phyloP scores from a whole-genome alignment of 2,888 invertebrate species.

The Hypsopygia costalis region DNA sequence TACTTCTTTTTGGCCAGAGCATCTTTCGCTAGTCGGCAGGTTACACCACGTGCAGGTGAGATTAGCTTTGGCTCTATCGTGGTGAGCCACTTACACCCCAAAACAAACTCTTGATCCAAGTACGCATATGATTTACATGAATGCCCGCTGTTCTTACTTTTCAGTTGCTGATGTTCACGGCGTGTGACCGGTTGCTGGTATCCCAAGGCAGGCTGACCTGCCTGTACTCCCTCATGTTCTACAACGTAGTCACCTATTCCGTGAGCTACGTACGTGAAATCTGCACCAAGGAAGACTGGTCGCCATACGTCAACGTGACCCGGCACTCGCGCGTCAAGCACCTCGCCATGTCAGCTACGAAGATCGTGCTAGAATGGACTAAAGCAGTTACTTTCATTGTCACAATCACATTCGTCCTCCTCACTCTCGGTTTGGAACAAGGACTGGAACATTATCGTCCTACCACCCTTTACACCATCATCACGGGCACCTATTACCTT shows the following conservation, averaged over 20 bases:
- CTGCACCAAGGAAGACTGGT: slow-evolving; percentile 88
- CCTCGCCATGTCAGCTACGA: slow-evolving; percentile 90
- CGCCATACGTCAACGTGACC: slow-evolving; percentile 86
- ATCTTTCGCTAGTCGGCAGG: too few relatives aligned
- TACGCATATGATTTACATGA: too few relatives aligned
- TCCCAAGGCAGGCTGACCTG: slow-evolving; percentile 82
- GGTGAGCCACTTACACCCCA: too few relatives aligned
- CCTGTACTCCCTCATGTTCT: slow-evolving; percentile 89
- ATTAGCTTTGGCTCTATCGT: too few relatives aligned
- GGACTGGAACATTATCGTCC: slow-evolving; percentile 88
- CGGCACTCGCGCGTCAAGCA: slow-evolving; percentile 87
- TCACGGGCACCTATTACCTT: slow-evolving; percentile 86
- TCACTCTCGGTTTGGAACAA: slow-evolving; percentile 88
- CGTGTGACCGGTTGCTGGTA: slow-evolving; percentile 85
- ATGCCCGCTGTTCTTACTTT: too few relatives aligned
- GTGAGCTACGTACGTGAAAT: slow-evolving; percentile 87
- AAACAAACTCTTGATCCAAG: too few relatives aligned
- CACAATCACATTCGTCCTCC: slow-evolving; percentile 87
- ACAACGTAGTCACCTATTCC: slow-evolving; percentile 90
- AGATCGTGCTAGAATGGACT: slow-evolving; percentile 90
- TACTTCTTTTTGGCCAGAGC: too few relatives aligned
- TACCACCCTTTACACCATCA: slow-evolving; percentile 82
- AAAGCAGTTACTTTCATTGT: slow-evolving; percentile 90
- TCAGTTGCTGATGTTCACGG: slow-evolving; percentile 86
- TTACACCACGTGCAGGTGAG: too few relatives aligned